Evolutionary conservation across 1,140 invertebrate species (phyloP), one percentile per base, ranked within the genome.

Genomic region (Drosophila rufa): DNA sequence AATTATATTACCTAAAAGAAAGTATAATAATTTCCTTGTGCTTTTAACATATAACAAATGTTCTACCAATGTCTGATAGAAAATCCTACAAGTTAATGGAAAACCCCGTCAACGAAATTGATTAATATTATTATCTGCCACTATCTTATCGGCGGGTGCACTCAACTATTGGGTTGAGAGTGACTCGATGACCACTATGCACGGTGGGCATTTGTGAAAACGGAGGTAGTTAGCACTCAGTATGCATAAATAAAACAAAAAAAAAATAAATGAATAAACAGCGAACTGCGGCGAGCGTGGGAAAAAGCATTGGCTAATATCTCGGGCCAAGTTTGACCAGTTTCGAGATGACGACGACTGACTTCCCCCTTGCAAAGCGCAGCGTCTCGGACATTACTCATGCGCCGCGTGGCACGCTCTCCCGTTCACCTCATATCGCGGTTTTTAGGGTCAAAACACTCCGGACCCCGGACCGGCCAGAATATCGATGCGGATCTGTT

Each of bases 291-390:
- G 64, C 51, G 71, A 86, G 75, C 84, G 82, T 86, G 82, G 82
- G 82, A 86, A 86, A 85, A 84, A 66, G 74, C 75, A 78, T 78
- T 78, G 75, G 75, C 75, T 68, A 77, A 77, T 56, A 56, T 77
- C 60, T 66, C 71, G 38, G 66, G 40, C 69, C 70, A 60, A 57
- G 45, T 69, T 65, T 40, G 64, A 69, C 64, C 66, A 67, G 66
- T 69, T 66, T 22, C 25, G 38, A 56, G 61, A 61, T 65, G 61
- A 43, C 30, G 17, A 30, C 19, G 14, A 6, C 19, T 22, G 69
- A 57, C 55, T 57, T 57, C 57, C 64, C 67, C 43, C 43, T 22
- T 80, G 76, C 76, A 84, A 76, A 42, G 17, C 53, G 14, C 8
- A 15, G 1, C 14, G 8, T 36, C 2, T 11, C 53, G 61, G 56